phyloP scores from a whole-genome alignment of 2,113 vertebrate species.

The Platichthys stellatus region DNA sequence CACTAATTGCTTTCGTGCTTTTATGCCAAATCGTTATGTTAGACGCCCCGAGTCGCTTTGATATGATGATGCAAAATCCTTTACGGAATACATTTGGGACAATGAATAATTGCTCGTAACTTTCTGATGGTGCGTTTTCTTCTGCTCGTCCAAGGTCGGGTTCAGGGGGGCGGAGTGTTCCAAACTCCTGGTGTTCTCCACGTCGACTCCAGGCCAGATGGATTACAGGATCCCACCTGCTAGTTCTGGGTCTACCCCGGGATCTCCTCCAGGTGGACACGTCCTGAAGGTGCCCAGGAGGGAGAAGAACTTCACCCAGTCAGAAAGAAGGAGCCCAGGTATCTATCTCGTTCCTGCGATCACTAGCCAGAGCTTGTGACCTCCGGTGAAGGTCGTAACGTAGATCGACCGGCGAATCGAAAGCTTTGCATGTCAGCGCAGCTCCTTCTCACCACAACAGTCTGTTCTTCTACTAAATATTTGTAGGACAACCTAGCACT shows the following conservation, averaged over 20 bases:
- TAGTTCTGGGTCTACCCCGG: neutral
- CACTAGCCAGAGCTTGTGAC: too few species aligned
- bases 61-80: conserved; percentile 33
- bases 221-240: neutral
- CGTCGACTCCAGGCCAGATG: neutral
- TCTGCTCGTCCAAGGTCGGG: neutral
- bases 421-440: too few species aligned
- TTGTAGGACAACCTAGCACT: neutral
- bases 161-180: neutral
- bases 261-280: neutral
- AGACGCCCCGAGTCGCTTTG: conserved; percentile 29
- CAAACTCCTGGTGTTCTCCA: neutral
- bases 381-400: too few species aligned
- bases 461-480: neutral
- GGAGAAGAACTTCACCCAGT: neutral
- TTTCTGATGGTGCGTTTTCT: neutral
- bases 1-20: conserved; percentile 5
- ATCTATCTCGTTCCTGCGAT: neutral
- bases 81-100: neutral
- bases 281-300: neutral
- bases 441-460: neutral
- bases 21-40: conserved; percentile 26
- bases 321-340: neutral
- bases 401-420: too few species aligned
- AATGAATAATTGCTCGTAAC: conserved; percentile 6